Conservation (phyloP, 2,797 vertebrate genomes). For the Gadopsis marmoratus region DNA sequence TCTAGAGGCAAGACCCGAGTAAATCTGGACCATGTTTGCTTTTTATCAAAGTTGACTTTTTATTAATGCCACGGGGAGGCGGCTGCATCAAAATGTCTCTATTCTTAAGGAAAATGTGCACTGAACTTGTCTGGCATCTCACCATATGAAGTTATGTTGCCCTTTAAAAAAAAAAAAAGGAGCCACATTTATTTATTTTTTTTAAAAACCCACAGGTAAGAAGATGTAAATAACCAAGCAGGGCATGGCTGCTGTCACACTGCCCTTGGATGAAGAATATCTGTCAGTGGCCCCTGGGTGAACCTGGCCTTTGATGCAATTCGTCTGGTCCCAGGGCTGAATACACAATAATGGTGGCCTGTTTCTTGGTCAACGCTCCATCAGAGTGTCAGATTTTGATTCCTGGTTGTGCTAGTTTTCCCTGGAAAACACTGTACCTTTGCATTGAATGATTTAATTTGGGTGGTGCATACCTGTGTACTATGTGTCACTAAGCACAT, state of each 20-base stretch:
- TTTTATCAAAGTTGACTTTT: constrained; percentile 83
- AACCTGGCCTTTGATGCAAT: constrained; percentile 78
- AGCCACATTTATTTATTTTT: constrained; percentile 58
- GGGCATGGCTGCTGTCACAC: constrained; percentile 58
- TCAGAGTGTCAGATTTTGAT: constrained; percentile 36
- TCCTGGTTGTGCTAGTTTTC: constrained; percentile 28
- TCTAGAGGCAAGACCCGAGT: constrained; percentile 60
- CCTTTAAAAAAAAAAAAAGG: constrained; percentile 56
- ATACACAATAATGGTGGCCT: constrained; percentile 50
- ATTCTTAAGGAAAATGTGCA: constrained; percentile 73
- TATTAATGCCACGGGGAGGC: constrained; percentile 67
- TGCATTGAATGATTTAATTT: constrained; percentile 5
- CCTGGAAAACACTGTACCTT: neutral
- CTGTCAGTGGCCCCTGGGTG: constrained; percentile 67
- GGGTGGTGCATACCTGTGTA: neutral
- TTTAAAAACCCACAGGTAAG: constrained; percentile 47
- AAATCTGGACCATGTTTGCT: constrained; percentile 63
- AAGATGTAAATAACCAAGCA: constrained; percentile 68
- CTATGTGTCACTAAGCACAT: too few species aligned
- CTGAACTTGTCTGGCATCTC: constrained; percentile 68
- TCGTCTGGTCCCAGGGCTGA: constrained; percentile 68
- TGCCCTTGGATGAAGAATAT: constrained; percentile 74
- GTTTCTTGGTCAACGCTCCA: constrained; percentile 40
- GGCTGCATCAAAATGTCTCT: constrained; percentile 72
- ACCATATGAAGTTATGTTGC: constrained; percentile 56